These are phyloP conservation scores for Drosophila maculinotata DNA, from an alignment of 2,888 invertebrate genomes.

Conservation along the genomic window DNA sequence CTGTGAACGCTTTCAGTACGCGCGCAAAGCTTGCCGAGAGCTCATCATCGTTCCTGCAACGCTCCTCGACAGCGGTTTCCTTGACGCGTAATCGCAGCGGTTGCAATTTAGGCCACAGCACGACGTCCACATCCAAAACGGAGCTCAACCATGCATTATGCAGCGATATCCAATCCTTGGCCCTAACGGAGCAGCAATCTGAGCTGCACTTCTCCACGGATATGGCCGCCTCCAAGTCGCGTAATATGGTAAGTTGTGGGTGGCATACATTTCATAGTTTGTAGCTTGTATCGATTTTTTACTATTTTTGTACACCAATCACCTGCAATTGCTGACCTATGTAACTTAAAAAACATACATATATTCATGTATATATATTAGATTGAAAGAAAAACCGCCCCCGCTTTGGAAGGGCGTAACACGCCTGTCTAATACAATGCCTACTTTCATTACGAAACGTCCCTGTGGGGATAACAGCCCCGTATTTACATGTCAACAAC, in stretches of 20 bases:
- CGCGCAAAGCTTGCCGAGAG: conserved; percentile 68
- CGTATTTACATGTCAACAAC: conserved; percentile 11
- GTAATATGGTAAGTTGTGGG: conserved; percentile 66
- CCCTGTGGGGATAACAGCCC: conserved; percentile 34
- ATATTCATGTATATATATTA: not conserved
- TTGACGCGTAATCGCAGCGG: conserved; percentile 74
- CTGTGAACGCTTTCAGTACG: conserved; percentile 64
- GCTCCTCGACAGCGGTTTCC: conserved; percentile 34
- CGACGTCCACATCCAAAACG: conserved; percentile 49
- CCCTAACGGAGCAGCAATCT: conserved; percentile 32
- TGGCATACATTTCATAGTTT: conserved; percentile 52
- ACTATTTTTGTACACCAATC: conserved; percentile 10
- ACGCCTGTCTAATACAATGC: conserved; percentile 25
- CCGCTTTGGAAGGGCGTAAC: conserved; percentile 20
- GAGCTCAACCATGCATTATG: conserved; percentile 55
- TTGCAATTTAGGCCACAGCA: conserved; percentile 67
- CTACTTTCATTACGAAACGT: conserved; percentile 34
- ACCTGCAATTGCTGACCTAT: conserved; percentile 57
- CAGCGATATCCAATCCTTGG: conserved; percentile 39
- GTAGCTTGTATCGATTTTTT: conserved; percentile 52
- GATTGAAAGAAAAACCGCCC: conserved; percentile 21
- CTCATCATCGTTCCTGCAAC: conserved; percentile 38
- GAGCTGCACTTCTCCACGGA: conserved; percentile 35
- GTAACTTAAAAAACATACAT: conserved; percentile 38
- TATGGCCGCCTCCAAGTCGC: conserved; percentile 59